phyloP scores from a whole-genome alignment of 2,113 vertebrate genomes.

The Archilochus colubris region DNA sequence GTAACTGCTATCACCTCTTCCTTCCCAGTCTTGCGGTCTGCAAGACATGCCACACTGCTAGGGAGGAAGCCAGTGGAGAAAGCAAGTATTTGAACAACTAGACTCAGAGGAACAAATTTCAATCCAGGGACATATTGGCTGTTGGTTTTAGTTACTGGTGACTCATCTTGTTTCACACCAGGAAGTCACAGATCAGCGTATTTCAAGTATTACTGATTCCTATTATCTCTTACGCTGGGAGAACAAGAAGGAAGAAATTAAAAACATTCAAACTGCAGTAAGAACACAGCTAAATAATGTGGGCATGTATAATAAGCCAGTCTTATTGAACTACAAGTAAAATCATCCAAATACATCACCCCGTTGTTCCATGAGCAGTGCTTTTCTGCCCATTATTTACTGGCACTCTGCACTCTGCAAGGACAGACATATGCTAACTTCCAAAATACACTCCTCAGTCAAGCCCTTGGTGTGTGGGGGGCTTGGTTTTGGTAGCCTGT shows the following conservation, averaged over 20 bases:
- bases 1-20: neutral
- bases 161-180: constrained; percentile 35
- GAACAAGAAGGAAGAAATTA: constrained; percentile 18
- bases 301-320: neutral
- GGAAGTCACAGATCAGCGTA: constrained; percentile 25
- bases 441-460: neutral
- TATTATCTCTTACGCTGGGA: neutral
- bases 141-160: constrained; percentile 39
- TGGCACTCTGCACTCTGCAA: neutral
- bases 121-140: neutral
- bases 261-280: neutral
- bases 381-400: neutral
- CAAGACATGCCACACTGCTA: neutral
- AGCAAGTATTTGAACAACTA: neutral
- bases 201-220: constrained; percentile 44
- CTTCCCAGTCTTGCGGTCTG: neutral
- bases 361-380: fast-evolving
- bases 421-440: neutral
- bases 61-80: neutral
- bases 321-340: neutral
- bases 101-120: neutral
- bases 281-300: neutral
- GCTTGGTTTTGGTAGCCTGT: neutral
- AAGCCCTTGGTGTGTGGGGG: neutral
- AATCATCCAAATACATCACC: neutral